Conservation (phyloP, 2,797 vertebrate species). For the Rhinatrema bivittatum region DNA sequence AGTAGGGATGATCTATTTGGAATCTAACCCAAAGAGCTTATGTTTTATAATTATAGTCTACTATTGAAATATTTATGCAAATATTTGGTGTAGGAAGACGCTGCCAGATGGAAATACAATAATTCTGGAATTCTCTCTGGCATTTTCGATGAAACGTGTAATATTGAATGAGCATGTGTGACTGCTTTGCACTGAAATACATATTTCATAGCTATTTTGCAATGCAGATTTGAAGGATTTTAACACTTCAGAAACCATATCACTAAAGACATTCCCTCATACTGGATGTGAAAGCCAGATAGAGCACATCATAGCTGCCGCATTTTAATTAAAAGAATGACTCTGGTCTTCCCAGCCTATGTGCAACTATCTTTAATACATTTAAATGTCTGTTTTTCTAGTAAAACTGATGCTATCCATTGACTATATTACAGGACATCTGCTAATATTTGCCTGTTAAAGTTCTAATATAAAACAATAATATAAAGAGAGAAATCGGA, state of each 20-base stretch:
- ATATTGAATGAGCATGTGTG: constrained; percentile 53
- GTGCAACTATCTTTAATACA: constrained; percentile 10
- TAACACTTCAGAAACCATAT: constrained; percentile 28
- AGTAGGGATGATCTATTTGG: constrained; percentile 50
- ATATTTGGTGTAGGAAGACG: constrained; percentile 46
- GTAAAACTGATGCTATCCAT: constrained; percentile 9
- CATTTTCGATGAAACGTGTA: constrained; percentile 50
- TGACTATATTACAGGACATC: neutral
- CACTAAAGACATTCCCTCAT: constrained; percentile 41
- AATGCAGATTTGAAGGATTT: constrained; percentile 52
- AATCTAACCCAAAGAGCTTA: constrained; percentile 53
- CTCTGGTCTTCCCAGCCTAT: neutral
- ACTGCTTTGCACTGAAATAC: constrained; percentile 22
- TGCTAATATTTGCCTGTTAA: constrained; percentile 10
- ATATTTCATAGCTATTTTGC: constrained; percentile 45
- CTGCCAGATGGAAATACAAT: constrained; percentile 59
- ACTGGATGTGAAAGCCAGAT: constrained; percentile 25
- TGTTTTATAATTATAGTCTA: constrained; percentile 57
- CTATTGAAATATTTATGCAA: constrained; percentile 63
- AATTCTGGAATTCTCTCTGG: constrained; percentile 50
- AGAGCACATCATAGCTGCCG: constrained; percentile 1
- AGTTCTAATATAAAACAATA: no score
- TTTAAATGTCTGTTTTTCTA: constrained; percentile 6
- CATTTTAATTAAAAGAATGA: constrained; percentile 16
- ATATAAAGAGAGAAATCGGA: no score